Evolutionary conservation across 1,140 invertebrate genomes (phyloP).

Genomic region (Drosophila dunni): DNA sequence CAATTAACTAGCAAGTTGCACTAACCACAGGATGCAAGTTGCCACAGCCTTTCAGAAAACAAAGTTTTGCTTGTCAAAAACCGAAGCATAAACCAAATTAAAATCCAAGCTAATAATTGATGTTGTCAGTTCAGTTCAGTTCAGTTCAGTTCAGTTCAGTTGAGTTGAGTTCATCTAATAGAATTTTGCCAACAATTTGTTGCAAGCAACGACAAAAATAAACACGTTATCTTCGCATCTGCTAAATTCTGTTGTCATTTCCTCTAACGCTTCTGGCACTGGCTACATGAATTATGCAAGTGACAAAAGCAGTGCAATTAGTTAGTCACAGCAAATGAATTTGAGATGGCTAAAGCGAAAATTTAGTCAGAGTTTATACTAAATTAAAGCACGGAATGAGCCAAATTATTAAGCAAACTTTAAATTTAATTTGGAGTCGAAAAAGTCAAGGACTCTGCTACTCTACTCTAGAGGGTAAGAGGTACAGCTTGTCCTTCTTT

Average conservation of each 20-base stretch:
- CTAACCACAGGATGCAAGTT: slow-evolving; percentile 3
- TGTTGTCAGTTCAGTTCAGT: slow-evolving; percentile 16
- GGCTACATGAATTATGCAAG: slow-evolving; percentile 15
- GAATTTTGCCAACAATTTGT: slow-evolving; percentile 4
- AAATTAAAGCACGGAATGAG: too few species aligned
- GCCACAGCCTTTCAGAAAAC: slow-evolving; percentile 9
- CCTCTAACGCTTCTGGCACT: slow-evolving; percentile 10
- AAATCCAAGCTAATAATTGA: slow-evolving; percentile 46
- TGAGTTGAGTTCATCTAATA: neutral
- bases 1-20: slow-evolving; percentile 33
- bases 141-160: too few species aligned
- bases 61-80: neutral
- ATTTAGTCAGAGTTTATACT: neutral
- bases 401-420: too few species aligned
- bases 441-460: too few species aligned
- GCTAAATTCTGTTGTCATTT: slow-evolving; percentile 3
- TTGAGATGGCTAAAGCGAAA: neutral
- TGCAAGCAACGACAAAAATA: neutral
- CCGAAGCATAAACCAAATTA: slow-evolving; percentile 16
- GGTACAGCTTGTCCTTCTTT: too few species aligned
- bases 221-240: neutral
- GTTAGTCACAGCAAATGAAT: neutral
- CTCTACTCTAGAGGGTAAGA: too few species aligned
- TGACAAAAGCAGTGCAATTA: slow-evolving; percentile 33
- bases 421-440: too few species aligned